These are phyloP conservation scores for Danio albolineatus DNA, from an alignment of 2,797 vertebrate species.

Conservation along the genomic window DNA sequence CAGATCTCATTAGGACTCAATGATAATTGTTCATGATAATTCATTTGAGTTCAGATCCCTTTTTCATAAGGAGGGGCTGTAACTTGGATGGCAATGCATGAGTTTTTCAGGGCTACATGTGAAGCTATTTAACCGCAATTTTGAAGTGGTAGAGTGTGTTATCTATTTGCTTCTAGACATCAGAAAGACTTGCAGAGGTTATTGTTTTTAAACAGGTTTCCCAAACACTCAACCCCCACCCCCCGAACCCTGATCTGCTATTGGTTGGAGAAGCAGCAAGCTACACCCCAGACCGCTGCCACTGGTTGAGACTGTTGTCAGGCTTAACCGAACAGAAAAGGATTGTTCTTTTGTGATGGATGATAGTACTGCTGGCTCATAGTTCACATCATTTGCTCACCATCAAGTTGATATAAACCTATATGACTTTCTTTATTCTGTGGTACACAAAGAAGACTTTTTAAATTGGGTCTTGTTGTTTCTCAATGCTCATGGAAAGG, in stretches of 20 bases:
- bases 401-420: background rate
- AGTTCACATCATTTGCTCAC: background rate
- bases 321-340: background rate
- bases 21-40: slow-evolving; percentile 62
- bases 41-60: slow-evolving; percentile 52
- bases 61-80: slow-evolving; percentile 17
- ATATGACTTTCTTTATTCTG: too few relatives aligned
- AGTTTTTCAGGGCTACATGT: too few relatives aligned
- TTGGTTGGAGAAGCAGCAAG: background rate
- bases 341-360: background rate
- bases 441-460: background rate
- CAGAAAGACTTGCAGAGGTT: background rate
- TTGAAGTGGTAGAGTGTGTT: background rate
- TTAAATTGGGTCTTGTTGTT: background rate
- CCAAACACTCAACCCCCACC: background rate
- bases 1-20: slow-evolving; percentile 58
- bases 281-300: background rate
- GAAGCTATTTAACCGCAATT: background rate
- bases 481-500: background rate
- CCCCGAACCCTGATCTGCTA: background rate
- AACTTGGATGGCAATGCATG: slow-evolving; percentile 20
- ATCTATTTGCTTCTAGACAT: background rate
- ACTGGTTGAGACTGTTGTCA: background rate
- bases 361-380: background rate
- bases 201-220: slow-evolving; percentile 7